A percentile compares a stretch with the other conserved stretches of the same genome.
These are phyloP conservation scores for Caenorhabditis angaria DNA, from an alignment of 2,888 invertebrate species.

Conservation along the genomic window DNA sequence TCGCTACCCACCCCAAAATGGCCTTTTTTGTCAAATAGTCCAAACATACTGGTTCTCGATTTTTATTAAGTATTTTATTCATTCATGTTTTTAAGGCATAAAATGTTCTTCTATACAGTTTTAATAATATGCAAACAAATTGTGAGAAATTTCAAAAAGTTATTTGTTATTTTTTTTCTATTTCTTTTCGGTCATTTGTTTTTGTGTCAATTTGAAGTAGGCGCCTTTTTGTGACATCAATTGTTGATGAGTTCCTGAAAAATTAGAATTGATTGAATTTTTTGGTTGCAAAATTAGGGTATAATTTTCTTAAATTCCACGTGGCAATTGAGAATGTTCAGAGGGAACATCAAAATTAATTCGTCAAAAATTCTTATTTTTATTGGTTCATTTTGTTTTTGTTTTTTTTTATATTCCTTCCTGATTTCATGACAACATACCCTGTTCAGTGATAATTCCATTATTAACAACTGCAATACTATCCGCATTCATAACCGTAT, in stretches of 20 bases:
- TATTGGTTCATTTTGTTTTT: too few relatives aligned
- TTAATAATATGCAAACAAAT: not conserved
- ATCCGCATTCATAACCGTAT: conserved; percentile 74
- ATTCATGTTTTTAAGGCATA: not conserved
- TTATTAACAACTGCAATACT: conserved; percentile 58
- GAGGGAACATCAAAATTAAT: too few relatives aligned
- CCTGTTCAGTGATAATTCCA: conserved; percentile 77
- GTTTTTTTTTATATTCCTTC: not conserved
- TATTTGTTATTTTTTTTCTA: not conserved
- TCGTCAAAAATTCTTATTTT: too few relatives aligned
- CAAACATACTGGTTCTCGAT: not conserved
- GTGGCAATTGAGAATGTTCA: not conserved
- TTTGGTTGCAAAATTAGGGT: not conserved
- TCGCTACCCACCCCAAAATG: too few relatives aligned
- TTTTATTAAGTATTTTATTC: not conserved
- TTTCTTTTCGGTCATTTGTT: conserved; percentile 47
- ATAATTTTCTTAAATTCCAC: not conserved
- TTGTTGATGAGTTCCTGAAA: conserved; percentile 60
- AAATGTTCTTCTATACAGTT: conserved; percentile 11
- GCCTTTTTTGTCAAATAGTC: conserved; percentile 4
- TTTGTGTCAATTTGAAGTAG: conserved; percentile 58
- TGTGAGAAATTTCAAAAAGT: not conserved
- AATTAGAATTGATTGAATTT: conserved; percentile 11
- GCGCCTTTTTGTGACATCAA: conserved; percentile 52
- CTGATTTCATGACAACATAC: conserved; percentile 28